Evolutionary conservation across 2,888 invertebrate genomes (phyloP).

Genomic region (Sminthurides aquaticus): DNA sequence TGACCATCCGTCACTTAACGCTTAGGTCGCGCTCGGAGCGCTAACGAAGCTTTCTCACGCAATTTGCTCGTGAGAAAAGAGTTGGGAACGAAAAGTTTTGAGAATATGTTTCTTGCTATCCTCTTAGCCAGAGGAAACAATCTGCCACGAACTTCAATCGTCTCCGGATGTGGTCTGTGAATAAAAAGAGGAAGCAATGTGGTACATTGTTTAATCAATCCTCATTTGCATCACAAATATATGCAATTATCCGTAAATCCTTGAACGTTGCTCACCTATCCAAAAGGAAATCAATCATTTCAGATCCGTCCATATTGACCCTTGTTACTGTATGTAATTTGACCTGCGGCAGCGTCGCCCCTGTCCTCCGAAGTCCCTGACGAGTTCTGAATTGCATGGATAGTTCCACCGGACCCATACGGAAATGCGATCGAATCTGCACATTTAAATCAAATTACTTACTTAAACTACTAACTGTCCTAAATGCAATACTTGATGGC

Average conservation of each 20-base stretch:
- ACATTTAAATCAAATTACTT: no score
- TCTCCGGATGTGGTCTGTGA: conserved; percentile 41
- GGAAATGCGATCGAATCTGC: conserved; percentile 42
- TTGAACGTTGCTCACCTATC: conserved; percentile 36
- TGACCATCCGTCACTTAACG: no score
- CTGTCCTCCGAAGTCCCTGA: conserved; percentile 34
- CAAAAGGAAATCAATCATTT: conserved; percentile 42
- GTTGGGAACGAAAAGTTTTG: conserved; percentile 36
- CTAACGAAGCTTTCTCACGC: conserved; percentile 33
- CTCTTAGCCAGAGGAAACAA: conserved; percentile 39
- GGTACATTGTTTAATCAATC: no score
- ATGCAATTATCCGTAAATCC: no score
- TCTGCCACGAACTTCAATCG: conserved; percentile 35
- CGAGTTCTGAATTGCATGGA: conserved; percentile 41
- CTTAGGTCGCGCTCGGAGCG: conserved; percentile 15
- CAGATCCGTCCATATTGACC: conserved; percentile 42
- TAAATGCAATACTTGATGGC: neutral
- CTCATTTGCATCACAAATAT: no score
- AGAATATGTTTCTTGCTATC: conserved; percentile 39
- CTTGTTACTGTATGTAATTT: conserved; percentile 39
- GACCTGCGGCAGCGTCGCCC: conserved; percentile 33
- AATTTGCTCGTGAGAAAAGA: conserved; percentile 35
- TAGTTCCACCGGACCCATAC: conserved; percentile 37
- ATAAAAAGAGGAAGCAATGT: neutral
- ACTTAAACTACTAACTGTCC: neutral